These are phyloP conservation scores for Hedya salicella DNA, from an alignment of 2,888 invertebrate species.

Conservation along the genomic window DNA sequence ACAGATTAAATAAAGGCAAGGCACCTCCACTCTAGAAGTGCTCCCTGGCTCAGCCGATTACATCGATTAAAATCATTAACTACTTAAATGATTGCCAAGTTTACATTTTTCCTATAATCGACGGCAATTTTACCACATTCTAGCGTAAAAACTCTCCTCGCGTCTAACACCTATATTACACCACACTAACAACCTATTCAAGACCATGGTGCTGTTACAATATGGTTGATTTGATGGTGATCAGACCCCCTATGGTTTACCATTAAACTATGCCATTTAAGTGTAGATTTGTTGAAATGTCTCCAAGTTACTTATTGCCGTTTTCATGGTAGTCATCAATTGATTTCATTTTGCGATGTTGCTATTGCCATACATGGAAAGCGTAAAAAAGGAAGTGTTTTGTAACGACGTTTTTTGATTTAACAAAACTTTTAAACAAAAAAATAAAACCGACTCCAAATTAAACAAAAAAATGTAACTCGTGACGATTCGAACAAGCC, in stretches of 20 bases:
- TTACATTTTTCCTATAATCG: slow-evolving; percentile 59
- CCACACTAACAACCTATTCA: neutral
- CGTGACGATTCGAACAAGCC: too few relatives aligned
- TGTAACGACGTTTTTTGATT: too few relatives aligned
- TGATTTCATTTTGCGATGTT: neutral
- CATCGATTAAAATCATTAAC: slow-evolving; percentile 59
- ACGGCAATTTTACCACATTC: slow-evolving; percentile 57
- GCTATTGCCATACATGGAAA: neutral
- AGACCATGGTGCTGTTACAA: neutral
- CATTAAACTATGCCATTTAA: slow-evolving; percentile 15
- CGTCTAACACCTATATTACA: slow-evolving; percentile 38
- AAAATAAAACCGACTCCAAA: too few relatives aligned
- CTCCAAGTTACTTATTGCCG: slow-evolving; percentile 6
- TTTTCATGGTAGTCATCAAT: slow-evolving; percentile 5
- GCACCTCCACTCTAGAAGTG: slow-evolving; percentile 7
- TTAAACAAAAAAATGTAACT: too few relatives aligned
- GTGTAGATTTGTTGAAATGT: slow-evolving; percentile 11
- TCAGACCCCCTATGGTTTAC: slow-evolving; percentile 2
- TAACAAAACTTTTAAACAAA: too few relatives aligned
- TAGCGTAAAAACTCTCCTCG: slow-evolving; percentile 39
- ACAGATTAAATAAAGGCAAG: neutral
- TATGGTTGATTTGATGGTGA: neutral
- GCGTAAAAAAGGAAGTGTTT: neutral
- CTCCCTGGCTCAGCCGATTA: slow-evolving; percentile 47
- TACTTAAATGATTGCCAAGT: slow-evolving; percentile 61